Evolutionary conservation across 2,113 vertebrate genomes (phyloP).

Genomic region (Phainopepla nitens): DNA sequence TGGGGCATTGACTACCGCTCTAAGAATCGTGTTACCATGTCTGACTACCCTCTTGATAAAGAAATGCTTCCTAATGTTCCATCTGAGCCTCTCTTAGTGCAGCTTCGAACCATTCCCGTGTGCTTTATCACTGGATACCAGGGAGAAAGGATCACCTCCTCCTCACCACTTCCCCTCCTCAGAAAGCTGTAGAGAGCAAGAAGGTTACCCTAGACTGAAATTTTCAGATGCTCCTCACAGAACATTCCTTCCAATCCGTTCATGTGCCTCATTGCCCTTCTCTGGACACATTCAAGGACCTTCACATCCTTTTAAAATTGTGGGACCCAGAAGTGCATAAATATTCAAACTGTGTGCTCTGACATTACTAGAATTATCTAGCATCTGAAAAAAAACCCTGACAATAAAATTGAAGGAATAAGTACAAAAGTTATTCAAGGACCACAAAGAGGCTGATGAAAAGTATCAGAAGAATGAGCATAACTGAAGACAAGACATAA

Average conservation of each 20-base stretch:
- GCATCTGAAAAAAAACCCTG: not conserved
- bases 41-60: not conserved
- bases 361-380: not conserved
- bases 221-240: accelerated
- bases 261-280: not conserved
- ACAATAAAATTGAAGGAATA: not conserved
- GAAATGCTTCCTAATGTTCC: not conserved
- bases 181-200: not conserved
- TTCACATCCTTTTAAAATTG: not conserved
- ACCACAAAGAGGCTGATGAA: not conserved
- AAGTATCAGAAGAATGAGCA: not conserved
- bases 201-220: accelerated
- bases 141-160: not conserved
- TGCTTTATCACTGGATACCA: not conserved
- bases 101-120: not conserved
- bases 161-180: not conserved
- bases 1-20: accelerated
- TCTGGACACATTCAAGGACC: not conserved
- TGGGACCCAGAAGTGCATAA: not conserved
- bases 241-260: not conserved
- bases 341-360: not conserved
- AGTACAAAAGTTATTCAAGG: not conserved
- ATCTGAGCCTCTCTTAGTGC: not conserved
- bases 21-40: not conserved
- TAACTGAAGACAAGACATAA: not conserved